Evolutionary conservation across 2,888 invertebrate species (phyloP), one percentile per base, ranked within the genome.

Genomic region (Drosophila paracracens): DNA sequence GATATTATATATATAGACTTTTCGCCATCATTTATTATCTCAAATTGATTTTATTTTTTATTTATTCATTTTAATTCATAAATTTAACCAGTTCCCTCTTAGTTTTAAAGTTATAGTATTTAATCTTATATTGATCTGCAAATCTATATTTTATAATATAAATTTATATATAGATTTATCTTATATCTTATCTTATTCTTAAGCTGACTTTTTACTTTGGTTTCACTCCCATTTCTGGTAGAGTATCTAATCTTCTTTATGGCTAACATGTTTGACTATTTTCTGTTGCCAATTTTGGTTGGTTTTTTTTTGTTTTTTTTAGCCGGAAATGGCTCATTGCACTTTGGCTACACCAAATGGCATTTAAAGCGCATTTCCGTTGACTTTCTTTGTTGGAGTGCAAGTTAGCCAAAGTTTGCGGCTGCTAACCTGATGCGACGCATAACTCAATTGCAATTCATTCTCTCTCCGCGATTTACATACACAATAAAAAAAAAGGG

Each of bases 311-410:
- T 52, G 58, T 40, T 50, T 36, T 27, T 54, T 63, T 51, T 18
- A n/a, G 27, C 52, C 71, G 86, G 81, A 86, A 87, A 87, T 88
- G 89, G 81, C 91, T 88, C 90, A 90, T 84, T 91, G 91, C 91
- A 90, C 91, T 91, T 91, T 91, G 79, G 84, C 81, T 83, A 88
- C 86, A 88, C 71, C 77, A 81, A 90, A 87, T 77, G 87, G 83
- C 90, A 79, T 91, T 91, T 91, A 91, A 90, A 74, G 84, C 74
- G 89, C 90, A 84, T 86, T 91, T 91, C 89, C 90, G 75, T 75
- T 75, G 63, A 21, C 60, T 57, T 70, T 61, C 70, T 58, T 52
- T 46, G 7, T 46, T 1, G 7, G 2, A 4, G 25, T 50, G 29
- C 36, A 51, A 70, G 64, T 76, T 77, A 69, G 76, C 78, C 69